A percentile compares a stretch with the other conserved stretches of the same genome.
phyloP scores from a whole-genome alignment of 2,797 vertebrate genomes.

The Fistularia commersonii region DNA sequence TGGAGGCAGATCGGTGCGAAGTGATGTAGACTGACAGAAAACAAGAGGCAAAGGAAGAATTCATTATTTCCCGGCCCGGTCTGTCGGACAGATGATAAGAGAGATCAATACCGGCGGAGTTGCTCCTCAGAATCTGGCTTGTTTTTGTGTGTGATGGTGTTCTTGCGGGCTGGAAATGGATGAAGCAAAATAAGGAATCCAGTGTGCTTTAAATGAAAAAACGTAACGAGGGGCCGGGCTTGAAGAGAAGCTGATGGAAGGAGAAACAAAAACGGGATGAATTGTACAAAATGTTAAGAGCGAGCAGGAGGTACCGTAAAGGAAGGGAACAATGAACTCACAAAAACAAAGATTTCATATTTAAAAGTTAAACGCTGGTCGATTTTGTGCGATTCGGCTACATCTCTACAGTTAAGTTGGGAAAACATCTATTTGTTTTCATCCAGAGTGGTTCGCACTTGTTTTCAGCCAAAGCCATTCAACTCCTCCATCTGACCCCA shows the following conservation, averaged over 20 bases:
- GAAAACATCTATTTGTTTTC: too few relatives aligned
- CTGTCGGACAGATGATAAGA: conserved; percentile 58
- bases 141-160: conserved; percentile 11
- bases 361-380: too few relatives aligned
- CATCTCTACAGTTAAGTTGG: too few relatives aligned
- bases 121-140: conserved; percentile 31
- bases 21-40: conserved; percentile 29
- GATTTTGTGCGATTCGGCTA: too few relatives aligned
- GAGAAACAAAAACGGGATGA: conserved; percentile 3
- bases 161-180: conserved; percentile 17
- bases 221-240: neutral
- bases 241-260: conserved; percentile 21
- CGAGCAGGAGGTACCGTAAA: too few relatives aligned
- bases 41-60: conserved; percentile 20
- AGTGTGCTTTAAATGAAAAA: conserved; percentile 15
- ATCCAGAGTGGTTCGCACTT: too few relatives aligned
- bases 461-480: too few relatives aligned
- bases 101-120: conserved; percentile 54
- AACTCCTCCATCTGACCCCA: too few relatives aligned
- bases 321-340: too few relatives aligned
- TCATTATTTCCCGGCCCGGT: conserved; percentile 39
- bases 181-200: conserved; percentile 13
- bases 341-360: too few relatives aligned
- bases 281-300: neutral
- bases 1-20: conserved; percentile 14